Conservation (phyloP, 2,888 invertebrate species). For the Diadegma fenestrale region DNA sequence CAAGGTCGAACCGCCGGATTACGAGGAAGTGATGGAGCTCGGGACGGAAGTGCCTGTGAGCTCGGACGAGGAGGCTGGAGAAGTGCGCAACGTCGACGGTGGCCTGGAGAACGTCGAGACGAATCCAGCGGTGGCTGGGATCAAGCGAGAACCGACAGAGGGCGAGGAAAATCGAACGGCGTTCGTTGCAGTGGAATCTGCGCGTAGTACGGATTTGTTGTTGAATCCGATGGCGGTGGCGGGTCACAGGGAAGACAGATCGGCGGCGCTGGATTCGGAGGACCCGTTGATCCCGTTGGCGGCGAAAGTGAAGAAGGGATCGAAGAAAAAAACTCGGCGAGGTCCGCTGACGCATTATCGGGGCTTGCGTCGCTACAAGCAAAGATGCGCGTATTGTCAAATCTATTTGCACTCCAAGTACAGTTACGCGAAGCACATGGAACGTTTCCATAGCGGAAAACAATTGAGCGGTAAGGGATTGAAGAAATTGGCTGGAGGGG, state of each 20-base stretch:
- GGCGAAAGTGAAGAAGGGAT: conserved; percentile 21
- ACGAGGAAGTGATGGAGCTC: conserved; percentile 78
- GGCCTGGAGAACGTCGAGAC: conserved; percentile 75
- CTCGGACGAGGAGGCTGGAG: conserved; percentile 81
- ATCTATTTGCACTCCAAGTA: conserved; percentile 81
- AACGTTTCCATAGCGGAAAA: conserved; percentile 77
- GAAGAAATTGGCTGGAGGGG: background rate
- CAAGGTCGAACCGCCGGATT: conserved; percentile 87
- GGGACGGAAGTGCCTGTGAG: conserved; percentile 73
- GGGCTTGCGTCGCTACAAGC: conserved; percentile 77
- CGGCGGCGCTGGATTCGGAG: conserved; percentile 81
- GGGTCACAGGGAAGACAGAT: conserved; percentile 73
- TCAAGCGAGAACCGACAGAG: conserved; percentile 85
- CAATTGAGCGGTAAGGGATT: too few relatives aligned
- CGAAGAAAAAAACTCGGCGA: conserved; percentile 76
- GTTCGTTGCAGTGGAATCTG: conserved; percentile 74
- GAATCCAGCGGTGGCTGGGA: conserved; percentile 79
- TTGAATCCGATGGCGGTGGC: conserved; percentile 77
- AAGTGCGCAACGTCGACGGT: conserved; percentile 78
- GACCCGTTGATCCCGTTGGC: conserved; percentile 69
- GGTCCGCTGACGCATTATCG: conserved; percentile 80
- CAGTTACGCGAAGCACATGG: conserved; percentile 80
- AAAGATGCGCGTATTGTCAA: conserved; percentile 80
- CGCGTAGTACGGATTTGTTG: conserved; percentile 75
- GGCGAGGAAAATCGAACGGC: conserved; percentile 69